phyloP scores from a whole-genome alignment of 1,140 invertebrate species.

The Scaptomyza montana region DNA sequence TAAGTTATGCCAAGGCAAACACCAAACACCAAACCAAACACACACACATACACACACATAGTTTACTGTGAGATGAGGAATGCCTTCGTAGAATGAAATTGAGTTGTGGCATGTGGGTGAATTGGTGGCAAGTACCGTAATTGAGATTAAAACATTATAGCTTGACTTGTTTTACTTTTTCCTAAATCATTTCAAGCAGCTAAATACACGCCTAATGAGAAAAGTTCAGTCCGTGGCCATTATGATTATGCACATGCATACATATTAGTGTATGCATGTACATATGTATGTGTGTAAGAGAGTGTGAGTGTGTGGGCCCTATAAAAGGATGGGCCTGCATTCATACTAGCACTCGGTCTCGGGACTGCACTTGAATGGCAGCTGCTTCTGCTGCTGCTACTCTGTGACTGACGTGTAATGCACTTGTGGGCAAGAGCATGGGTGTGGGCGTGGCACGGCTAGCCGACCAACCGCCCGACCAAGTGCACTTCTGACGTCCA shows the following conservation, averaged over 20 bases:
- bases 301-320: slow-evolving; percentile 6
- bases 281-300: slow-evolving; percentile 7
- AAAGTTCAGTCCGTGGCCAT: slow-evolving; percentile 68
- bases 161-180: slow-evolving; percentile 81
- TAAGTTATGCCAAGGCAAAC: slow-evolving; percentile 76
- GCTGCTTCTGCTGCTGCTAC: slow-evolving; percentile 43
- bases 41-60: neutral
- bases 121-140: slow-evolving; percentile 79
- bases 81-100: neutral
- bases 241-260: slow-evolving; percentile 64
- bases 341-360: slow-evolving; percentile 26
- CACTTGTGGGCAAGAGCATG: slow-evolving; percentile 50
- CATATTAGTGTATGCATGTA: slow-evolving; percentile 13
- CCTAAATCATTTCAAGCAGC: slow-evolving; percentile 79
- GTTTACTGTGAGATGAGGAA: neutral
- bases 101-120: slow-evolving; percentile 15
- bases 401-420: slow-evolving; percentile 70
- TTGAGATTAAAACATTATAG: slow-evolving; percentile 83
- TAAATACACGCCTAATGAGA: slow-evolving; percentile 82
- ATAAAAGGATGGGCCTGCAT: slow-evolving; percentile 44
- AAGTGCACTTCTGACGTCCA: slow-evolving; percentile 75
- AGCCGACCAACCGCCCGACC: slow-evolving; percentile 32
- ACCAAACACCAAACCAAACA: slow-evolving; percentile 32
- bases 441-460: slow-evolving; percentile 30
- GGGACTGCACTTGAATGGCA: slow-evolving; percentile 66